Percentiles rank a stretch among this genome's conserved stretches.
phyloP scores from a whole-genome alignment of 1,140 invertebrate genomes.

The Plutomurus gul region DNA sequence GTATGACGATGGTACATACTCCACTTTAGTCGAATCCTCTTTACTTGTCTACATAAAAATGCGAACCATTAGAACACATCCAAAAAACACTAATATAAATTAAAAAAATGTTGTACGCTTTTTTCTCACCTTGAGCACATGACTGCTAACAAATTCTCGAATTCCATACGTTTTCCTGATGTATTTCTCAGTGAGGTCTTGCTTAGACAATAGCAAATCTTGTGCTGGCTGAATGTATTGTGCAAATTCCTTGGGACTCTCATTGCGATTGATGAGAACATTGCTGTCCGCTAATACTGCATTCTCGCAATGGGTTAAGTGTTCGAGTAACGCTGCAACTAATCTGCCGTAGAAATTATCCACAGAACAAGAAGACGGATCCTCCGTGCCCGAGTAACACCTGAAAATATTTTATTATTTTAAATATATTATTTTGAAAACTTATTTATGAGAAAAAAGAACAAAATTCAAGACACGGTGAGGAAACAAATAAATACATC shows the following conservation, averaged over 20 bases:
- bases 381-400: slow-evolving; percentile 30
- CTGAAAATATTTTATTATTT: too few relatives aligned
- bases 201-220: not conserved
- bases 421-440: too few relatives aligned
- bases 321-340: not conserved
- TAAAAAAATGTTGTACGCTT: too few relatives aligned
- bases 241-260: slow-evolving; percentile 12
- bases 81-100: too few relatives aligned
- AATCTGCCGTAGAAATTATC: slow-evolving; percentile 2
- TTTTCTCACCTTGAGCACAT: not conserved
- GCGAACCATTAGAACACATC: too few relatives aligned
- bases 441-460: too few relatives aligned
- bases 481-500: too few relatives aligned
- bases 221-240: slow-evolving; percentile 35
- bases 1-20: not conserved
- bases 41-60: not conserved
- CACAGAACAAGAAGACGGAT: not conserved
- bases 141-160: not conserved
- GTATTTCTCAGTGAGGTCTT: not conserved
- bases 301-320: slow-evolving; percentile 37
- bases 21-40: not conserved
- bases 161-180: slow-evolving; percentile 2
- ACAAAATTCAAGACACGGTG: too few relatives aligned
- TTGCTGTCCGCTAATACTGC: not conserved
- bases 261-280: slow-evolving; percentile 1